Conservation (phyloP, 92 coral and sea anemone species). For the Palythoa caribaeorum region DNA sequence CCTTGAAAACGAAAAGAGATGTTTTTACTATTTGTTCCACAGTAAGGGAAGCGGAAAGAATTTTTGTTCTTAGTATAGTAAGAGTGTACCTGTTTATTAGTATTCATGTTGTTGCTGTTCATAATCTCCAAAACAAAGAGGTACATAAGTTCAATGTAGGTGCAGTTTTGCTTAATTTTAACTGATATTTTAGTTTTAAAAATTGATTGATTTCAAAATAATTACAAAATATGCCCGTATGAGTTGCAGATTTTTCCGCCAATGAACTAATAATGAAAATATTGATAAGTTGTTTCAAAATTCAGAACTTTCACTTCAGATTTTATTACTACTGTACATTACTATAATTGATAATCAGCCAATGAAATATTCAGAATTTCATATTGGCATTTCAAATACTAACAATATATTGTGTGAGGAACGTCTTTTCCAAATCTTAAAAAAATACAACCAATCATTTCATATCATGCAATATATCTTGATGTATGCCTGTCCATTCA, state of each 20-base stretch:
- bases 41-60: too few species aligned
- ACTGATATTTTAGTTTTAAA: neutral
- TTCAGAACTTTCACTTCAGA: neutral
- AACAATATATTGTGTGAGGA: neutral
- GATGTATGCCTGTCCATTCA: slow-evolving; percentile 6
- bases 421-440: slow-evolving; percentile 13
- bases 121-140: neutral
- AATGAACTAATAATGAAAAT: neutral
- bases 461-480: neutral
- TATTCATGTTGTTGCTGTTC: slow-evolving; percentile 4
- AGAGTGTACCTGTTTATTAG: too few species aligned
- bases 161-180: neutral
- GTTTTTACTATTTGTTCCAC: too few species aligned
- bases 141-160: neutral
- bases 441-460: slow-evolving; percentile 14
- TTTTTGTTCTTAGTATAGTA: too few species aligned
- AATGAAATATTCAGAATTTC: slow-evolving; percentile 2
- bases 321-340: neutral
- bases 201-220: neutral
- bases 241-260: neutral
- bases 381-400: slow-evolving; percentile 8
- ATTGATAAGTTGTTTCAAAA: neutral
- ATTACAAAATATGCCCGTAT: neutral
- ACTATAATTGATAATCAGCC: neutral
- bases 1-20: too few species aligned